phyloP scores from a whole-genome alignment of 2,888 invertebrate species.

The Alitta virens region DNA sequence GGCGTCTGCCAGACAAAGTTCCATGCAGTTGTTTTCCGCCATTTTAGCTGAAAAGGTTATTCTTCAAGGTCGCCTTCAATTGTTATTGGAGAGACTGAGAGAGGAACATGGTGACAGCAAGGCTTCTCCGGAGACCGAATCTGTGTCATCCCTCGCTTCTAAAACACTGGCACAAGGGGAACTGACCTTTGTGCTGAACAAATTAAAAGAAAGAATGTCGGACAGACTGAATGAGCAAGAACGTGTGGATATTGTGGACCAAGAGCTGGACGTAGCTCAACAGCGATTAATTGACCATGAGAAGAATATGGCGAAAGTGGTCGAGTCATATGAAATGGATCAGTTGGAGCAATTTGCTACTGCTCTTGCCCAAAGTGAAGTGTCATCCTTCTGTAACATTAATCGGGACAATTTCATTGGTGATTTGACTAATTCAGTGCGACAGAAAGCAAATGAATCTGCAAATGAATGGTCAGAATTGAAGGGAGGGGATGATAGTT shows the following conservation, averaged over 20 bases:
- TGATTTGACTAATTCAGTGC: not conserved
- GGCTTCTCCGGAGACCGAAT: not conserved
- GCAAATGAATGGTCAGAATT: not conserved
- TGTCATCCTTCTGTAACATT: not conserved
- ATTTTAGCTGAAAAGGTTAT: conserved; percentile 68
- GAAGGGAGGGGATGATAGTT: not conserved
- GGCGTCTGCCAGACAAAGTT: conserved; percentile 19
- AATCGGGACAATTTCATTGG: not conserved
- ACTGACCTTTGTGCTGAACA: conserved; percentile 53
- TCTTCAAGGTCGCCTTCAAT: conserved; percentile 44
- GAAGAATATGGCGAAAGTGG: conserved; percentile 4
- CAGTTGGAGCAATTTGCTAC: not conserved
- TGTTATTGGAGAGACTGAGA: conserved; percentile 8
- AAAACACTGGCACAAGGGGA: conserved; percentile 42
- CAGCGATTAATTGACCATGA: conserved; percentile 7
- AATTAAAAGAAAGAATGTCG: conserved; percentile 66
- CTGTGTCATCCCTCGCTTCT: conserved; percentile 12
- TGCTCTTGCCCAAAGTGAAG: not conserved
- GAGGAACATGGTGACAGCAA: conserved; percentile 29
- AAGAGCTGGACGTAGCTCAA: conserved; percentile 8
- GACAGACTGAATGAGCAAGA: conserved; percentile 61
- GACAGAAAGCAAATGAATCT: not conserved
- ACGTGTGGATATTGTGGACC: conserved; percentile 6
- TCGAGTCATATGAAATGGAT: conserved; percentile 11
- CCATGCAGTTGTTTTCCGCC: conserved; percentile 71